Percentiles rank a stretch among this genome's conserved stretches.
Evolutionary conservation across 2,113 vertebrate genomes (phyloP).

Genomic region (Brienomyrus longianalis): DNA sequence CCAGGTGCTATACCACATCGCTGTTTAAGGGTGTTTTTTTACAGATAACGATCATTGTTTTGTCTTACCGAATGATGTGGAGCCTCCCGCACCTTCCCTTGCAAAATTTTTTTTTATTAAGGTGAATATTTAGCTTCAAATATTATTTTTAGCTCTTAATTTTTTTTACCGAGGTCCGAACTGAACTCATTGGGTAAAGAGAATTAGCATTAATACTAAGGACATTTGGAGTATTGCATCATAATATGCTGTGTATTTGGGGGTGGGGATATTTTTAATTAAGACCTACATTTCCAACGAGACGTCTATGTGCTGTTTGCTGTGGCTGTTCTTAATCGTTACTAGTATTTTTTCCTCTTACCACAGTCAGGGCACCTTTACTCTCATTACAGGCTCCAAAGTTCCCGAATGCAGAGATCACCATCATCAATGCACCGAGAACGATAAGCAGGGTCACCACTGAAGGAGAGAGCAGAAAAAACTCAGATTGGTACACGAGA

Average conservation of each 20-base stretch:
- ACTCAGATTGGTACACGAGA: neutral
- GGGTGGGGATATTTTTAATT: neutral
- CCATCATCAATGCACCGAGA: neutral
- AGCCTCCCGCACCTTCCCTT: no score
- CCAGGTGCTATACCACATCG: no score
- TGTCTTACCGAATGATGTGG: no score
- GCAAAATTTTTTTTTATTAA: no score
- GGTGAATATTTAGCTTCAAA: no score
- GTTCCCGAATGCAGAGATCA: neutral
- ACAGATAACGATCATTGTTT: no score
- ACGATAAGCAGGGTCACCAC: conserved; percentile 12
- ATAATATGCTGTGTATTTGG: neutral
- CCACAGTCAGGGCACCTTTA: neutral
- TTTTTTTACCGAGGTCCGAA: no score
- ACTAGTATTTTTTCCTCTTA: neutral
- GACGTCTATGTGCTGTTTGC: neutral
- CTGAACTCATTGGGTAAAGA: neutral
- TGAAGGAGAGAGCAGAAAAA: neutral
- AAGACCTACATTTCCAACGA: neutral
- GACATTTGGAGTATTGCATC: neutral
- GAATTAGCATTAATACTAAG: neutral
- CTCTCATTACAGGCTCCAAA: conserved; percentile 10
- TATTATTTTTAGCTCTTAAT: no score
- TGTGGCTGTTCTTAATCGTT: neutral
- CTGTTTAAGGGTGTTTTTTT: no score